Evolutionary conservation across 2,888 invertebrate genomes (phyloP).

Genomic region (Sarcophaga subvicina): DNA sequence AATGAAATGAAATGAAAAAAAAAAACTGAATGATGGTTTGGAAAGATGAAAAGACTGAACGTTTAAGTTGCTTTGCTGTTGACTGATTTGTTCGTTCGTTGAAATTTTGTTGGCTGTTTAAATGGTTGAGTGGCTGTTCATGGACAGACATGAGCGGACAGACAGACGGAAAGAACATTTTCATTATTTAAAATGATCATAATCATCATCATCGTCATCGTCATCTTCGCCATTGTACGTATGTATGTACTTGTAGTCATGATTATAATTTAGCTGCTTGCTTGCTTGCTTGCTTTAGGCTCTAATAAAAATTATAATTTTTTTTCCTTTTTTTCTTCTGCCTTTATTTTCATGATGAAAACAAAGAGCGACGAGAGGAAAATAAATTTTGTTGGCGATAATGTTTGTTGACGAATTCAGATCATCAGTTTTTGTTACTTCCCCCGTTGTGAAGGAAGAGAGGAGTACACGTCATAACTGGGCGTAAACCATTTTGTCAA

Average conservation of each 20-base stretch:
- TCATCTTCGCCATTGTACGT: no score
- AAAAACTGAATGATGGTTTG: neutral
- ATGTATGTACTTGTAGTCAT: neutral
- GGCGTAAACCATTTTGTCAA: constrained; percentile 69
- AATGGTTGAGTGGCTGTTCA: constrained; percentile 46
- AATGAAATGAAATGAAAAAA: constrained; percentile 50
- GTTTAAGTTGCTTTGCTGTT: constrained; percentile 48
- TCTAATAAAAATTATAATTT: constrained; percentile 41
- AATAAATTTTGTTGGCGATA: constrained; percentile 56
- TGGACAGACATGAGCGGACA: constrained; percentile 32
- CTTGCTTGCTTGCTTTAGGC: constrained; percentile 31
- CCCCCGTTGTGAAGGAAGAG: neutral
- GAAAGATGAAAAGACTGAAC: constrained; percentile 32
- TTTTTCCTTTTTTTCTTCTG: no score
- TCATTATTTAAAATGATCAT: constrained; percentile 46
- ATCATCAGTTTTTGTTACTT: neutral
- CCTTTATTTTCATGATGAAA: constrained; percentile 21
- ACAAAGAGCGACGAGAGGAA: constrained; percentile 8
- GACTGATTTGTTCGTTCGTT: constrained; percentile 59
- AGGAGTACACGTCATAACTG: constrained; percentile 68
- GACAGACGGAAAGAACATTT: constrained; percentile 26
- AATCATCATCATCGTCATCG: neutral
- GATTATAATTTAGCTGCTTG: constrained; percentile 26
- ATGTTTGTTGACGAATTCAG: constrained; percentile 14
- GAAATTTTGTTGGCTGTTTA: constrained; percentile 32